phyloP scores from a whole-genome alignment of 2,113 vertebrate genomes.

The Colinus virginianus region DNA sequence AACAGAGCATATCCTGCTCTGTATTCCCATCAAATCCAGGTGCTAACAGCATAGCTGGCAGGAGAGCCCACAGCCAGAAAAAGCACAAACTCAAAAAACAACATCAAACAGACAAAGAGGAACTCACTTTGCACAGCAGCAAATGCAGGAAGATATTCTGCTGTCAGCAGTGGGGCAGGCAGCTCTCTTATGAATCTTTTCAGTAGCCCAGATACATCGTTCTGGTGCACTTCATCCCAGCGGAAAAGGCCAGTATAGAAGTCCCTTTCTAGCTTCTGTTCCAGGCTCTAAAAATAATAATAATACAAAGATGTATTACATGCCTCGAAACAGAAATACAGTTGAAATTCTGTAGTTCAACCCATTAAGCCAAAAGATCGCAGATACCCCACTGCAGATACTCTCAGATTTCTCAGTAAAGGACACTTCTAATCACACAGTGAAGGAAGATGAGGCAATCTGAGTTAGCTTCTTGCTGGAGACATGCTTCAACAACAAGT shows the following conservation, averaged over 20 bases:
- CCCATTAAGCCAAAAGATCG: accelerated
- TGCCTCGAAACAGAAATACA: neutral
- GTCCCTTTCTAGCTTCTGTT: slow-evolving; percentile 85
- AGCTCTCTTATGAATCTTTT: slow-evolving; percentile 94
- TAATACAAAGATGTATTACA: neutral
- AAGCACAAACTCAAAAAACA: neutral
- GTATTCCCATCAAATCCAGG: accelerated
- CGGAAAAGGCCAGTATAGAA: slow-evolving; percentile 84
- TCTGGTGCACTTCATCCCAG: slow-evolving; percentile 91
- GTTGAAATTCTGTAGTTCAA: neutral
- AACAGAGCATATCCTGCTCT: accelerated
- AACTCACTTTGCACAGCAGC: slow-evolving; percentile 87
- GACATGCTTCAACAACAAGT: neutral
- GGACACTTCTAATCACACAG: accelerated
- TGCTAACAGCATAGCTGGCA: neutral
- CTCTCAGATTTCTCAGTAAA: neutral
- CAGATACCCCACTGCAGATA: neutral
- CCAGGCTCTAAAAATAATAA: slow-evolving; percentile 79
- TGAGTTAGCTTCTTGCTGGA: neutral
- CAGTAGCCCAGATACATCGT: slow-evolving; percentile 87
- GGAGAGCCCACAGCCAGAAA: neutral
- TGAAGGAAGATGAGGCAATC: neutral
- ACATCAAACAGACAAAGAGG: neutral
- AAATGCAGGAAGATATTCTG: slow-evolving; percentile 91
- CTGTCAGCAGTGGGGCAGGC: slow-evolving; percentile 86